These are phyloP conservation scores for Podarcis muralis DNA, from an alignment of 2,113 vertebrate genomes.

Conservation along the genomic window DNA sequence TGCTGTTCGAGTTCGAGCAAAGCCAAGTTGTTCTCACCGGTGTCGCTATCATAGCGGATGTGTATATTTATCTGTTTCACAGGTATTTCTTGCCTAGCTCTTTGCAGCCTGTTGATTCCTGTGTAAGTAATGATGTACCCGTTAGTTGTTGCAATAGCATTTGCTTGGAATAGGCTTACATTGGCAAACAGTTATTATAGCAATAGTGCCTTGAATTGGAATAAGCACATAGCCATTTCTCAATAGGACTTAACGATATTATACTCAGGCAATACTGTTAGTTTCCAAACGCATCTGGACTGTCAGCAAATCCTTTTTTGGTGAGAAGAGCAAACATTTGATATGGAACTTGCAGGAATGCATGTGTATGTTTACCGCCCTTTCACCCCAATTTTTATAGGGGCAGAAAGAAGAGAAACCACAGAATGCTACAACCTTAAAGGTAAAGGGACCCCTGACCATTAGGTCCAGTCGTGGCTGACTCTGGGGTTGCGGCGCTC, in stretches of 20 bases:
- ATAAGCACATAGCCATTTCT: neutral
- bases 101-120: slow-evolving; percentile 38
- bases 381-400: too few species aligned
- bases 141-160: neutral
- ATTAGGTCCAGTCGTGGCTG: too few species aligned
- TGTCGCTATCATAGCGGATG: slow-evolving; percentile 57
- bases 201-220: neutral
- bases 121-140: slow-evolving; percentile 15
- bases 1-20: slow-evolving; percentile 76
- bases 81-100: neutral
- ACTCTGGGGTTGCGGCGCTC: too few species aligned
- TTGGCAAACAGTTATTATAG: neutral
- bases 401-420: too few species aligned
- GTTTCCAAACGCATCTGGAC: neutral
- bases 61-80: slow-evolving; percentile 72
- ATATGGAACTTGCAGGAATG: neutral
- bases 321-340: neutral
- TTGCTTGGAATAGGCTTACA: neutral
- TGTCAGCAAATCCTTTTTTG: neutral
- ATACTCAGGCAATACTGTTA: neutral
- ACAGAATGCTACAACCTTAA: too few species aligned
- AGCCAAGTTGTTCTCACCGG: slow-evolving; percentile 78
- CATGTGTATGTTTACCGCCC: neutral
- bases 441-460: too few species aligned
- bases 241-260: neutral